Evolutionary conservation across 1,140 invertebrate species (phyloP), one percentile per base, ranked within the genome.

Genomic region (Trinorchestia longiramus): DNA sequence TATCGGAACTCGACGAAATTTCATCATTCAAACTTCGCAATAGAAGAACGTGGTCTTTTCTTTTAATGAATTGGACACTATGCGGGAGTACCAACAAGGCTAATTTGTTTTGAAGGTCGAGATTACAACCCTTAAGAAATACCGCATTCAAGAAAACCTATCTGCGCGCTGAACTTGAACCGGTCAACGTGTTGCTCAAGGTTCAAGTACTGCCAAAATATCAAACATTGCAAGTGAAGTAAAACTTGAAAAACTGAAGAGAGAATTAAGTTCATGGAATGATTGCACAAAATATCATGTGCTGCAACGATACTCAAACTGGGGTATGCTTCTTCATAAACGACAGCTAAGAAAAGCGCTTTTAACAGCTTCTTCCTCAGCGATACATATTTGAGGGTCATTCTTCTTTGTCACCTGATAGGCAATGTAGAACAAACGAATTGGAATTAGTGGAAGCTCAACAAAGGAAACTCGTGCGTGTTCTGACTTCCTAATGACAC

Each of bases 401-500:
- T 77, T 36, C 62, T 77, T 77, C 8, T 77, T 11, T 36, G 62
- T 77, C 62, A 28, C 28, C 62, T 19, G 62, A 77, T 77, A 77
- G 62, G 8, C 62, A 77, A 77, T 40, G 88, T 90, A 17, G n/a
- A 90, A 90, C n/a, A 90, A 42, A 42, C 43, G 88, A 90, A 90
- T 17, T 41, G 41, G 36, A 90, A 90, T 90, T 43, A 90, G 41
- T 90, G 43, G 88, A 15, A 41, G 43, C 41, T 11, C 36, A 42
- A 90, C 88, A 94, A 94, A 47, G 44, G 92, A 94, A 94, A 45
- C 44, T 47, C 92, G 92, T 94, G 92, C 40, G 11, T 47, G 44
- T 43, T 94, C 44, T 94, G 44, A 45, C 92, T 45, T 94, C 92
- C 44, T 47, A 94, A 94, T 94, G 92, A 94, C 92, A 94, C 92